phyloP scores from a whole-genome alignment of 2,797 vertebrate species.

The Geotrypetes seraphini region DNA sequence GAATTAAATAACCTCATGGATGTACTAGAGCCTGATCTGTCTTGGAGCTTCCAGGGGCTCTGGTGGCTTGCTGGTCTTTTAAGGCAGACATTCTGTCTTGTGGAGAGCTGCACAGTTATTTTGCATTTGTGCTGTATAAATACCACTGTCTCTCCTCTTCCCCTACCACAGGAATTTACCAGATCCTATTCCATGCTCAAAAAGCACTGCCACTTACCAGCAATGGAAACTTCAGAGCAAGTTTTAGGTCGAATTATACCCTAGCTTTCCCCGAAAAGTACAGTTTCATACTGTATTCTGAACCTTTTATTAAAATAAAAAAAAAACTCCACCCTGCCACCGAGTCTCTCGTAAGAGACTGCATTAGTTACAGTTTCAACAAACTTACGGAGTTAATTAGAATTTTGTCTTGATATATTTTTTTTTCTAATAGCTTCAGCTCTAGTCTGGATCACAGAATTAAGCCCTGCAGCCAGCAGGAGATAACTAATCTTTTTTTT shows the following conservation, averaged over 20 bases:
- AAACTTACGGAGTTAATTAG: too few species aligned
- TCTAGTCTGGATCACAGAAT: too few species aligned
- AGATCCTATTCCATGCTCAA: neutral
- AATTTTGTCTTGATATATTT: too few species aligned
- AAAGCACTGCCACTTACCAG: neutral
- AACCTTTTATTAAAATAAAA: too few species aligned
- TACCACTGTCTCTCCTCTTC: too few species aligned
- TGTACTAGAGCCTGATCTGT: neutral
- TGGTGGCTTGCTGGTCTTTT: neutral
- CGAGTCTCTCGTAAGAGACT: too few species aligned
- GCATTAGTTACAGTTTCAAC: too few species aligned
- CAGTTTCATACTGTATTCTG: too few species aligned
- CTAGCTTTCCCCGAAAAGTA: fast-evolving
- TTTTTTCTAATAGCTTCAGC: too few species aligned
- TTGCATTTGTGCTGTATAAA: neutral
- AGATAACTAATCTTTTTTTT: too few species aligned
- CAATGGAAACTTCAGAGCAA: neutral
- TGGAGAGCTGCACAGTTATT: neutral
- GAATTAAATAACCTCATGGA: neutral
- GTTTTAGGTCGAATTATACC: neutral
- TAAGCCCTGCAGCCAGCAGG: too few species aligned
- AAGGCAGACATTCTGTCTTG: neutral
- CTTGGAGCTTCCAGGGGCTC: neutral
- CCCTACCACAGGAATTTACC: neutral
- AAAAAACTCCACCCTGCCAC: too few species aligned